A percentile compares a stretch with the other conserved stretches of the same genome.
These are phyloP conservation scores for Nowickia ferox DNA, from an alignment of 2,888 invertebrate genomes.

Conservation along the genomic window DNA sequence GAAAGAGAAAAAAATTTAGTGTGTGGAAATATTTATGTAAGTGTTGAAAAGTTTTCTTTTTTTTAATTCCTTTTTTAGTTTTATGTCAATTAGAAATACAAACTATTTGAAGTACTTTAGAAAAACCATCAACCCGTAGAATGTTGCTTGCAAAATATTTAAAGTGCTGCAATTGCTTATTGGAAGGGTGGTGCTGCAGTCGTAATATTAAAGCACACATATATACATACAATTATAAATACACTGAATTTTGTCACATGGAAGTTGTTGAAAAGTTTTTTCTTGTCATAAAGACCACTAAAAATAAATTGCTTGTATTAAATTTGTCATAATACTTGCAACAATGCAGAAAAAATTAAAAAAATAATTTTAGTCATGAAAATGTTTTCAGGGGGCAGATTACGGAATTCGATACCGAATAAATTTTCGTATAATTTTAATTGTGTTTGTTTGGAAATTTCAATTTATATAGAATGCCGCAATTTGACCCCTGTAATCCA, in stretches of 20 bases:
- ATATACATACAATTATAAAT: neutral
- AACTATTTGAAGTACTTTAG: slow-evolving; percentile 53
- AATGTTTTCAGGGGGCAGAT: too few species aligned
- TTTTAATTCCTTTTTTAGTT: slow-evolving; percentile 13
- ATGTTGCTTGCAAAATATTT: slow-evolving; percentile 22
- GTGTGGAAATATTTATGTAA: slow-evolving; percentile 16
- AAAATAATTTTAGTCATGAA: too few species aligned
- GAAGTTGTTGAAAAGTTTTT: slow-evolving; percentile 36
- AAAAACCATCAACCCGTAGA: slow-evolving; percentile 34
- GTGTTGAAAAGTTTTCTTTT: slow-evolving; percentile 34
- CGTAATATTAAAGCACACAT: neutral
- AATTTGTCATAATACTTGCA: neutral
- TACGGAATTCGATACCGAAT: too few species aligned
- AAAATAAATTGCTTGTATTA: neutral
- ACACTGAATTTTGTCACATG: slow-evolving; percentile 30
- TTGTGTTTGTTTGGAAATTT: too few species aligned
- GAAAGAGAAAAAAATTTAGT: neutral
- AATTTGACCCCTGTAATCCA: too few species aligned
- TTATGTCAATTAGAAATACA: slow-evolving; percentile 64
- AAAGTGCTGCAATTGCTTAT: slow-evolving; percentile 27
- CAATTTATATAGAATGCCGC: too few species aligned
- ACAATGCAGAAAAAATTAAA: neutral
- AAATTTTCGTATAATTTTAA: too few species aligned
- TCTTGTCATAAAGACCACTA: neutral
- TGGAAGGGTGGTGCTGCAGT: slow-evolving; percentile 14